Evolutionary conservation across 2,797 vertebrate genomes (phyloP).

Genomic region (Sebastolobus altivelis): DNA sequence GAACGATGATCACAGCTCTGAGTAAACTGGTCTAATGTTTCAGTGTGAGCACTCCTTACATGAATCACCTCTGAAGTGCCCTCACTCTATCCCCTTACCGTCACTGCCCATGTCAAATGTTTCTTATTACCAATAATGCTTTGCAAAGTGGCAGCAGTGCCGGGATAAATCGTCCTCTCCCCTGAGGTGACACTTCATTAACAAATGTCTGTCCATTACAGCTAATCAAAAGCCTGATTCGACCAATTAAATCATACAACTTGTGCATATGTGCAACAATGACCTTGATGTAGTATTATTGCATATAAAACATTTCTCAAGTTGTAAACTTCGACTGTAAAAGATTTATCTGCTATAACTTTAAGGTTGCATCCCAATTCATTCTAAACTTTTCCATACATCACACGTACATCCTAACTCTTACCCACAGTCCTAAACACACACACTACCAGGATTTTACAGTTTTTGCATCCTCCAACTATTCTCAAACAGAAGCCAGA

Average conservation of each 20-base stretch:
- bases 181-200: slow-evolving; percentile 38
- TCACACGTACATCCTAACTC: not conserved
- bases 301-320: not conserved
- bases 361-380: not conserved
- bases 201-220: slow-evolving; percentile 15
- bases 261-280: not conserved
- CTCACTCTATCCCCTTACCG: slow-evolving; percentile 23
- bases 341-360: not conserved
- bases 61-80: slow-evolving; percentile 44
- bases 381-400: not conserved
- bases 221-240: slow-evolving; percentile 34
- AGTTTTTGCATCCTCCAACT: not conserved
- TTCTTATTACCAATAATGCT: slow-evolving; percentile 35
- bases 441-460: not conserved
- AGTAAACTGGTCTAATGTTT: slow-evolving; percentile 31
- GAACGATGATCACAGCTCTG: slow-evolving; percentile 22
- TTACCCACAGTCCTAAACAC: not conserved
- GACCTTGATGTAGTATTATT: not conserved
- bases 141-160: slow-evolving; percentile 19
- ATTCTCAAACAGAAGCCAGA: not conserved
- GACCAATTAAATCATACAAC: slow-evolving; percentile 23
- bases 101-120: slow-evolving; percentile 31
- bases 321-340: not conserved
- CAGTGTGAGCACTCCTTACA: slow-evolving; percentile 11
- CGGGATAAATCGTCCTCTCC: slow-evolving; percentile 33